Evolutionary conservation across 37 sponge, comb jelly and placozoan species (phyloP).

Genomic region (Eunapius fragilis): DNA sequence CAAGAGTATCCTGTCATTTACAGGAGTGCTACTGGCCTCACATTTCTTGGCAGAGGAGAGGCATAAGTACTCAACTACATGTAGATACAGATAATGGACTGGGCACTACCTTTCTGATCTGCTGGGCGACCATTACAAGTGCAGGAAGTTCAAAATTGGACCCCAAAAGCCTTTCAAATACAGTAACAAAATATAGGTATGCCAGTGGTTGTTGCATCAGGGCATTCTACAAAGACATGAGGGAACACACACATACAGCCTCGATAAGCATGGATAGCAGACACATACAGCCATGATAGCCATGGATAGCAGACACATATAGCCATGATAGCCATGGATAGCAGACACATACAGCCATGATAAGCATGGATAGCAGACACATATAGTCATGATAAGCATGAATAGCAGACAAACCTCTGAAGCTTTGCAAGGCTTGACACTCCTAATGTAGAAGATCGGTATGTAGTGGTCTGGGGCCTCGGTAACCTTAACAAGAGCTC

Average conservation of each 20-base stretch:
- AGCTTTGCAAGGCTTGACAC: slow-evolving; percentile 8
- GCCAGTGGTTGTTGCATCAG: slow-evolving; percentile 83
- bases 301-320: too few species aligned
- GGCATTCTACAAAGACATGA: slow-evolving; percentile 9
- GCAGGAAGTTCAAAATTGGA: slow-evolving; percentile 29
- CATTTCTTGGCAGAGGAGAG: neutral
- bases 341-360: too few species aligned
- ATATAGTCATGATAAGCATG: too few species aligned
- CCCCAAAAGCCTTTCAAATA: slow-evolving; percentile 53
- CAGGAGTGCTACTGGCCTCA: neutral
- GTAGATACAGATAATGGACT: neutral
- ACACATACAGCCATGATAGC: too few species aligned
- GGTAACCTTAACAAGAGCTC: neutral
- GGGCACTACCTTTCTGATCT: slow-evolving; percentile 29
- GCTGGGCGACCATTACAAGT: slow-evolving; percentile 29
- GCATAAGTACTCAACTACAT: neutral
- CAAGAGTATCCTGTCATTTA: slow-evolving; percentile 8
- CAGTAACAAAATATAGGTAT: slow-evolving; percentile 76
- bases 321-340: too few species aligned
- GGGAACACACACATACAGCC: too few species aligned
- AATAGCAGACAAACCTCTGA: slow-evolving; percentile 34
- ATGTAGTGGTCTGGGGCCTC: neutral
- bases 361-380: too few species aligned
- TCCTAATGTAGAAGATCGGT: neutral
- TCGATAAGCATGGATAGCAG: too few species aligned